Evolutionary conservation across 2,797 vertebrate genomes (phyloP).

Genomic region (Phoeniculus purpureus): DNA sequence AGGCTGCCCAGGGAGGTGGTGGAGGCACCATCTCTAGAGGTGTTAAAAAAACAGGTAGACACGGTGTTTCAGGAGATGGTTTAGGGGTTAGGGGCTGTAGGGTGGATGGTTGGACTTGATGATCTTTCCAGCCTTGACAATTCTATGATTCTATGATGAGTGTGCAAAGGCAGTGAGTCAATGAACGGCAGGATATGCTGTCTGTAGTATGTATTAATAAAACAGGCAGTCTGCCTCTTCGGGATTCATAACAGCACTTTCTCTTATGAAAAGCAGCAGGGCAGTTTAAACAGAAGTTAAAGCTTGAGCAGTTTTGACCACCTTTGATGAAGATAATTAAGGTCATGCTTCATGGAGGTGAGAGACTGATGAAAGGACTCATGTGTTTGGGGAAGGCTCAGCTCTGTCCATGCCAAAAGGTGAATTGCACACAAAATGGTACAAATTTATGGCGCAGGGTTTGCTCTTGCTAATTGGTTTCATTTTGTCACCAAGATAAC

Average conservation of each 20-base stretch:
- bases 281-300: not conserved
- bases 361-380: conserved; percentile 13
- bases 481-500: not conserved
- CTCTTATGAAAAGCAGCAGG: not conserved
- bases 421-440: not conserved
- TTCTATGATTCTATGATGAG: not conserved
- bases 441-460: not conserved
- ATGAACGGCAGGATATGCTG: not conserved
- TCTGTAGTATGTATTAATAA: not conserved
- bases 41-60: too few species aligned
- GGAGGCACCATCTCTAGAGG: too few species aligned
- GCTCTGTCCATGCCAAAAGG: not conserved
- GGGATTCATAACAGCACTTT: conserved; percentile 7
- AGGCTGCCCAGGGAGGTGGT: too few species aligned
- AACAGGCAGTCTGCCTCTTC: not conserved
- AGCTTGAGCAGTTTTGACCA: not conserved
- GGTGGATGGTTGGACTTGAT: too few species aligned
- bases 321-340: conserved; percentile 36
- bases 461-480: not conserved
- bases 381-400: not conserved
- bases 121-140: too few species aligned
- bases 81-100: too few species aligned
- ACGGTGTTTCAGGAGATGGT: too few species aligned
- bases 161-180: not conserved
- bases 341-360: not conserved